Base-by-base conservation (phyloP, 1,140 invertebrate genomes). In the Hestina assimilis region DNA sequence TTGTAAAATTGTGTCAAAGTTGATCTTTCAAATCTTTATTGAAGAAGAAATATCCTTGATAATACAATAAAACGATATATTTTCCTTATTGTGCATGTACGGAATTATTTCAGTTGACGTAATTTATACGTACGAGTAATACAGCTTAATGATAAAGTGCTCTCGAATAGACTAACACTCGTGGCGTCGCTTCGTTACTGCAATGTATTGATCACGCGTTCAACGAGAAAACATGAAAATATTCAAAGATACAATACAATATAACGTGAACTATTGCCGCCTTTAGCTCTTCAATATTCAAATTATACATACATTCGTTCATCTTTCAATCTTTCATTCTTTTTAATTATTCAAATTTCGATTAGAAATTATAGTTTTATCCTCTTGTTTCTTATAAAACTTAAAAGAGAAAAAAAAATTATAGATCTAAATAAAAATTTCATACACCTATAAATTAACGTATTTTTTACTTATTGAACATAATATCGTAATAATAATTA, bases 51-150 rank as follows among this genome's bases (percentile, higher is more conserved):
- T 19, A 19, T 38, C 12, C 40, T 8, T 12, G 8, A 41, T 17
- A 8, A 14, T 23, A 23, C n/a, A 19, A 42, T 14, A 24, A 23
- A 12, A 5, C 20, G 3, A 20, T 41, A 6, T n/a, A 42, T 42
- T 21, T 24, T 42, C 40, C 21, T 42, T 42, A 42, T 42, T 23
- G 1, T n/a, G 15, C 1, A 20, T 1, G 11, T 31, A n/a, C n/a
- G 9, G 7, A 19, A 47, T 14, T 31, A 15, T 31, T 19, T 46
- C 7, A 47, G 19, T 33, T 47, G 45, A 47, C 17, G 45, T 33
- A 23, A 48, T 48, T 48, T 21, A 48, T 14, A 21, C 17, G 17
- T 48, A 48, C 21, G n/a, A n/a, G n/a, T n/a, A n/a, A n/a, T n/a
- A n/a, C n/a, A n/a, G 33, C 15, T 6, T 19, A 9, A 9, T 38